These are phyloP conservation scores for Neotoxoptera formosana DNA, from an alignment of 1,140 invertebrate species.

Conservation along the genomic window DNA sequence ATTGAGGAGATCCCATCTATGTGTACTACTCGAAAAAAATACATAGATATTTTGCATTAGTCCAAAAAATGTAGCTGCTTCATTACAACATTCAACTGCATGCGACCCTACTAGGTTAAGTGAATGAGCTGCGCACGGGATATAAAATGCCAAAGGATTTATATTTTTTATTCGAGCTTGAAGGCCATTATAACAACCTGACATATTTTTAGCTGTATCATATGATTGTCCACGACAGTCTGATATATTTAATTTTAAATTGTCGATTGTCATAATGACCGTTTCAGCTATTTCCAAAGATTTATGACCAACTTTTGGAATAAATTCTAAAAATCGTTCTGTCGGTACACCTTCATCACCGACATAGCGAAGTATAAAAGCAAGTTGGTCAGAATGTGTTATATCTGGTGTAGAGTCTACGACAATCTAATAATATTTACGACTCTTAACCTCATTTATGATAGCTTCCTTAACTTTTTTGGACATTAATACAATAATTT, in stretches of 20 bases:
- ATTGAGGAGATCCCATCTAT: constrained; percentile 13
- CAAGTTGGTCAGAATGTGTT: constrained; percentile 41
- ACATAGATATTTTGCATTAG: neutral
- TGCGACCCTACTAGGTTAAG: neutral
- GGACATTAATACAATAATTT: constrained; percentile 63
- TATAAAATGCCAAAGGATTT: neutral
- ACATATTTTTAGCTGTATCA: neutral
- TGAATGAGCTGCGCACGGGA: neutral
- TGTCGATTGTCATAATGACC: neutral
- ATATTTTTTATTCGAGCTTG: constrained; percentile 9
- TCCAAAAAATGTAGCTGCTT: neutral
- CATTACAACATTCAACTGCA: constrained; percentile 5
- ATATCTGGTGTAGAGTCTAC: constrained; percentile 39
- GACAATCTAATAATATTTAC: constrained; percentile 34
- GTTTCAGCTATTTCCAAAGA: neutral
- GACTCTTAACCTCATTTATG: neutral
- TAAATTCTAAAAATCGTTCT: neutral
- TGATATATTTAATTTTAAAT: constrained; percentile 5
- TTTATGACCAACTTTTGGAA: neutral
- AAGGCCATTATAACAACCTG: neutral
- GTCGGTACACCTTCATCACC: neutral
- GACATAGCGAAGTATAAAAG: neutral
- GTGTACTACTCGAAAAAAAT: constrained; percentile 8
- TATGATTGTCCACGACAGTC: neutral
- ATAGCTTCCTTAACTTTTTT: constrained; percentile 54